A percentile compares a stretch with the other conserved stretches of the same genome.
Conservation (phyloP, 2,797 vertebrate species). For the Erpetoichthys calabaricus region DNA sequence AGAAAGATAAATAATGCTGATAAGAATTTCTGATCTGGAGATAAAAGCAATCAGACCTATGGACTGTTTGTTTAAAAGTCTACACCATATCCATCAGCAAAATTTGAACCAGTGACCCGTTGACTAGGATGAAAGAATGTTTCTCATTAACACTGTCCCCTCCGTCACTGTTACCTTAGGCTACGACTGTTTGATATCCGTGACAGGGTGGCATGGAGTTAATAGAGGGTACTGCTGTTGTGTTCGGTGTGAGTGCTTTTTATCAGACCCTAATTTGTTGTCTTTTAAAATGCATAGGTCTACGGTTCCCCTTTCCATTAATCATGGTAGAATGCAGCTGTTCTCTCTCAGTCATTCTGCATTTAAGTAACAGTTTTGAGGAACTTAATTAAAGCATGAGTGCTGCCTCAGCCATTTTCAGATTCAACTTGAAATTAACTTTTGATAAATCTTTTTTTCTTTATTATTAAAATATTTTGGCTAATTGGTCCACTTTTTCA, state of each 20-base stretch:
- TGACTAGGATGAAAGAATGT: not conserved
- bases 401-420: slow-evolving; percentile 38
- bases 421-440: slow-evolving; percentile 17
- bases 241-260: slow-evolving; percentile 16
- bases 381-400: slow-evolving; percentile 40
- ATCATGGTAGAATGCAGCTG: slow-evolving; percentile 47
- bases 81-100: not conserved
- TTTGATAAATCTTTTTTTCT: slow-evolving; percentile 12
- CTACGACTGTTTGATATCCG: not conserved
- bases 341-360: slow-evolving; percentile 16
- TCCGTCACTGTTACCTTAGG: not conserved
- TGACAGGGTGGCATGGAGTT: slow-evolving; percentile 8
- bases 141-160: too few relatives aligned
- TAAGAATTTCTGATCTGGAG: too few relatives aligned
- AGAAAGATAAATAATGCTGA: too few relatives aligned
- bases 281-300: slow-evolving; percentile 14
- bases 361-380: slow-evolving; percentile 24
- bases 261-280: slow-evolving; percentile 15
- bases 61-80: too few relatives aligned
- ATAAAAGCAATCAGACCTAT: too few relatives aligned
- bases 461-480: too few relatives aligned
- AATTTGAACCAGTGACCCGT: not conserved
- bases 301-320: slow-evolving; percentile 25
- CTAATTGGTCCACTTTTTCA: too few relatives aligned
- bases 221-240: slow-evolving; percentile 14